Evolutionary conservation across 2,797 vertebrate species (phyloP).

Genomic region (Rachycentron canadum): DNA sequence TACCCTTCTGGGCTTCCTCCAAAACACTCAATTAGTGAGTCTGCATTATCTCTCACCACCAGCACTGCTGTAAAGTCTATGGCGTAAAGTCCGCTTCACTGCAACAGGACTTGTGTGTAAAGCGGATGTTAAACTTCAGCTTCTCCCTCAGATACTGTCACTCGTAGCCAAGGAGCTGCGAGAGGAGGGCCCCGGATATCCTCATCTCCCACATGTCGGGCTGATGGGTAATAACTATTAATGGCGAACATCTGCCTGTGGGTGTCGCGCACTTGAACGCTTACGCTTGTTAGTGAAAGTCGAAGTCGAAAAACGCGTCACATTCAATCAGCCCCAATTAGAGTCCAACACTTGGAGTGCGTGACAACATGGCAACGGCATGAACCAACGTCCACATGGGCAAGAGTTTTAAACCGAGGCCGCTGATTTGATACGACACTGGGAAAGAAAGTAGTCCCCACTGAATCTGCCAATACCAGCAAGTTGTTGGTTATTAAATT

Average conservation of each 20-base stretch:
- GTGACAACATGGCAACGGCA: background rate
- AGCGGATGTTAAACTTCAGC: slow-evolving; percentile 39
- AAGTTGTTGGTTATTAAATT: slow-evolving; percentile 19
- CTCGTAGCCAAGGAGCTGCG: slow-evolving; percentile 5
- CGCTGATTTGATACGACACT: slow-evolving; percentile 5
- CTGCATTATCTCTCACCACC: slow-evolving; percentile 52
- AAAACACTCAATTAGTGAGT: slow-evolving; percentile 65
- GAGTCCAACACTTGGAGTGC: slow-evolving; percentile 6
- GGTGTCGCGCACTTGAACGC: slow-evolving; percentile 30
- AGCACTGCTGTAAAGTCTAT: slow-evolving; percentile 1
- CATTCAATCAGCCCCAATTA: slow-evolving; percentile 32
- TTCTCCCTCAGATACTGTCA: slow-evolving; percentile 6
- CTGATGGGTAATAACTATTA: slow-evolving; percentile 63
- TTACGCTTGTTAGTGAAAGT: slow-evolving; percentile 7
- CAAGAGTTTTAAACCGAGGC: slow-evolving; percentile 10
- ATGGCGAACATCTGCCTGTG: slow-evolving; percentile 65
- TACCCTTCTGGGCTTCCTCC: slow-evolving; percentile 54
- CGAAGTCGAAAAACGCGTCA: slow-evolving; percentile 12
- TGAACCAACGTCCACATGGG: slow-evolving; percentile 13
- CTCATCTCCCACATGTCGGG: slow-evolving; percentile 25
- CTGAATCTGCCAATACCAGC: slow-evolving; percentile 10
- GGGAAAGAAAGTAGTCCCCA: slow-evolving; percentile 19
- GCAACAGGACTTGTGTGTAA: slow-evolving; percentile 16
- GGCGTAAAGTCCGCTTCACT: slow-evolving; percentile 21
- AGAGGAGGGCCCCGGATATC: slow-evolving; percentile 18